Evolutionary conservation across 2,888 invertebrate genomes (phyloP), one percentile per base, ranked within the genome.

Genomic region (Dryobotodes eremita): DNA sequence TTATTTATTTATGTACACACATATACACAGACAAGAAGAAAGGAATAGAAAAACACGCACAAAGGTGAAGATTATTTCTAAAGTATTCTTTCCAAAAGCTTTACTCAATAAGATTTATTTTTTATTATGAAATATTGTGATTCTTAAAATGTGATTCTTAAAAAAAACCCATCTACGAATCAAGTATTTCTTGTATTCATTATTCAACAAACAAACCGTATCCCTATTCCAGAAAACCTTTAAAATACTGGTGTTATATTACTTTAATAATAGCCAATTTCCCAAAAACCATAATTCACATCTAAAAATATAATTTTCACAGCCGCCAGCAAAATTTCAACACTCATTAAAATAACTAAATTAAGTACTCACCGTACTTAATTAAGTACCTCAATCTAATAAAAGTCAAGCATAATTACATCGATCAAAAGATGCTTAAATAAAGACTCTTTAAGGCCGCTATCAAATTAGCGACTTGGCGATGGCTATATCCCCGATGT

Each of bases 331-430:
- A 42, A 73, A 77, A 61, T 53, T 31, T 77, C 31, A 59, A 55
- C 62, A 73, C 17, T 55, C 68, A 73, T 85, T 71, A 69, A 62
- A 82, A 55, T 2, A 65, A 48, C 55, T 46, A 17, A 73, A 80
- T 79, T 62, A 79, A 80, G 55, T 55, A 80, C 80, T 59, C 53
- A 48, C 23, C 23, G 36, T 31, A 23, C 31, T 8, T 69, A 65
- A 84, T 74, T 69, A 85, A 79, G 64, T 69, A 31, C 71, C n/a
- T 26, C 36, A 53, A 26, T 57, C 62, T 59, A 61, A 86, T 86
- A 74, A 85, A 83, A 75, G 75, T 85, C 85, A 74, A 79, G 79
- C 8, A 48, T 83, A 79, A 85, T 85, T 79, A 83, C 75, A 80
- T 83, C 76, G 79, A 79, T 78, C 83, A 83, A 75, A 72, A 72